A percentile compares a stretch with the other conserved stretches of the same genome.
phyloP scores from a whole-genome alignment of 2,888 invertebrate genomes.

The Blomia tropicalis region DNA sequence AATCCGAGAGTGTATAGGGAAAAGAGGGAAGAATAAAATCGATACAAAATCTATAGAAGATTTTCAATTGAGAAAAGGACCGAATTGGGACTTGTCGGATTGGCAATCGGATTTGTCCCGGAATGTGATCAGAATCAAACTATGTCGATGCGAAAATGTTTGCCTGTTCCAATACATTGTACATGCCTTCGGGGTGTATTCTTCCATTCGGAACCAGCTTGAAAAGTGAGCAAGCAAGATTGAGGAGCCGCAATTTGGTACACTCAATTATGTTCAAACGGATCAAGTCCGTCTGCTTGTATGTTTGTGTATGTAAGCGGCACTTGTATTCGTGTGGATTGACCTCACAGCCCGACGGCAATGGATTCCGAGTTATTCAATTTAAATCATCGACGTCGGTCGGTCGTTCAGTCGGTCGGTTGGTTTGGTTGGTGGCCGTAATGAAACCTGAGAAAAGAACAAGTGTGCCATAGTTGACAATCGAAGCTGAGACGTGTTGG shows the following conservation, averaged over 20 bases:
- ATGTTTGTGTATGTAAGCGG: neutral
- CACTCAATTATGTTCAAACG: conserved; percentile 11
- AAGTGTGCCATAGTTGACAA: neutral
- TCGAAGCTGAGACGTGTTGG: too few relatives aligned
- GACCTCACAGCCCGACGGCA: conserved; percentile 4
- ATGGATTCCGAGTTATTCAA: conserved; percentile 5
- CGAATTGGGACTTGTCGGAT: neutral
- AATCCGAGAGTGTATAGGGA: too few relatives aligned
- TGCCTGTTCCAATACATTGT: too few relatives aligned
- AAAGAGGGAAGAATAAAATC: too few relatives aligned
- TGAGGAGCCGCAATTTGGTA: neutral
- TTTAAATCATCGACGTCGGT: conserved; percentile 8
- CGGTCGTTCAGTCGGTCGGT: neutral
- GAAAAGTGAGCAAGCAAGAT: too few relatives aligned
- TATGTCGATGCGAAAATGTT: neutral
- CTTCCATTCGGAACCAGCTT: too few relatives aligned
- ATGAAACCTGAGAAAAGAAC: neutral
- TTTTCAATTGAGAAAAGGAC: neutral
- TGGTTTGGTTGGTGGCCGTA: neutral
- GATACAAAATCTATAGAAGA: conserved; percentile 15
- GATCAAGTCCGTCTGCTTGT: neutral
- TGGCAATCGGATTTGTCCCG: conserved; percentile 11
- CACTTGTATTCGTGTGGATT: neutral
- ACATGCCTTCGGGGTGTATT: too few relatives aligned
- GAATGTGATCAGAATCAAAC: conserved; percentile 12